phyloP scores from a whole-genome alignment of 1,140 invertebrate species.

The Glossosoma conforme region DNA sequence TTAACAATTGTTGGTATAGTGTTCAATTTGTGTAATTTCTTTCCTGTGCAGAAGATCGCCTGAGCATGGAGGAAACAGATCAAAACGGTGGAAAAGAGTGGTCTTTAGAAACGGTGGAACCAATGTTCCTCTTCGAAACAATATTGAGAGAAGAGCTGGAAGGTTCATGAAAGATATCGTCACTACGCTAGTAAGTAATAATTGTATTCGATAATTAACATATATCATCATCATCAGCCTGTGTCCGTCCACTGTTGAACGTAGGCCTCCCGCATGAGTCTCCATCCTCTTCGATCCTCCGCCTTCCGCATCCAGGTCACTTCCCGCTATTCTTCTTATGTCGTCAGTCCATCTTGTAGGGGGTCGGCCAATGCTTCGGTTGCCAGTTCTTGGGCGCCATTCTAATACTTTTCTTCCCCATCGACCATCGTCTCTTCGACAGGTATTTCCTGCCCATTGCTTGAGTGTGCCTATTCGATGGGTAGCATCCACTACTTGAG shows the following conservation, averaged over 20 bases:
- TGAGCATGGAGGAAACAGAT: constrained; percentile 18
- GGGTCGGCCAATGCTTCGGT: no score
- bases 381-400: no score
- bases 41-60: constrained; percentile 16
- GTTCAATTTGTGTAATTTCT: not conserved
- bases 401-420: no score
- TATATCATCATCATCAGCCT: no score
- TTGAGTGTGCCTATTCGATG: not conserved
- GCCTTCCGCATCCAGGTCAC: no score
- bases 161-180: constrained; percentile 48
- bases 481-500: no score
- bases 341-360: no score
- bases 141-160: constrained; percentile 37
- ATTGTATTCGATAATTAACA: constrained; percentile 30
- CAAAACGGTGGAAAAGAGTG: constrained; percentile 16
- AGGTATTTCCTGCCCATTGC: not conserved
- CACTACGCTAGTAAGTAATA: constrained; percentile 45
- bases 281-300: no score
- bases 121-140: constrained; percentile 19
- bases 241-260: no score
- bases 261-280: no score
- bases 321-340: no score
- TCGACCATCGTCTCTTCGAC: constrained; percentile 36
- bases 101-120: constrained; percentile 25
- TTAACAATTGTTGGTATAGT: no score